A percentile compares a stretch with the other conserved stretches of the same genome.
These are phyloP conservation scores for Luscinia megarhynchos DNA, from an alignment of 2,797 vertebrate species.

Conservation along the genomic window DNA sequence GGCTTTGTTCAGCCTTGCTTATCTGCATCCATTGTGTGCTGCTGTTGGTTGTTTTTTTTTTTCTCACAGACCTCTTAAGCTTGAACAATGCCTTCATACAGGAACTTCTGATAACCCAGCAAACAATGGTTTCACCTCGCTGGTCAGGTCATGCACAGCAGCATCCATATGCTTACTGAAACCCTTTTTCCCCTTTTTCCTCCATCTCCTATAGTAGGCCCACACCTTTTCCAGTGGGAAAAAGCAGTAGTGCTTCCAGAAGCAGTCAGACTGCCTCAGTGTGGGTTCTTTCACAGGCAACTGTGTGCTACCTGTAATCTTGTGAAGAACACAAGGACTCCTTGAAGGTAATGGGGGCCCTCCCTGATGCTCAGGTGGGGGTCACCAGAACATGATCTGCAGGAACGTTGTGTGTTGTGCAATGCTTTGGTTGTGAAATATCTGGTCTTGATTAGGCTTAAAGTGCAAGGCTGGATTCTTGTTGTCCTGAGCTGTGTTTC, in stretches of 20 bases:
- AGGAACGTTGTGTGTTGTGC: background rate
- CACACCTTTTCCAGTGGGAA: background rate
- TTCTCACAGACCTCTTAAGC: constrained; percentile 16
- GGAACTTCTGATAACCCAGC: constrained; percentile 39
- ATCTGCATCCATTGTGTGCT: constrained; percentile 54
- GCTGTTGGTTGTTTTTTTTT: background rate
- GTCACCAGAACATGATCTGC: background rate
- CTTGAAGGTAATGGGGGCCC: background rate
- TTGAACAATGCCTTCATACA: constrained; percentile 37
- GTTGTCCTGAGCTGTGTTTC: constrained; percentile 1
- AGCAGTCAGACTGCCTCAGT: background rate
- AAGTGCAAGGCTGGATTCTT: background rate
- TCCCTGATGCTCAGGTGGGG: background rate
- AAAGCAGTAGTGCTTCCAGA: background rate
- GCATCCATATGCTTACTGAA: background rate
- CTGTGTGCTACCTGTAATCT: background rate
- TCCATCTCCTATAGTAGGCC: fast-evolving
- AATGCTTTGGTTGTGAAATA: background rate
- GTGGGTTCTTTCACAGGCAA: background rate
- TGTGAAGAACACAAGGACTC: background rate
- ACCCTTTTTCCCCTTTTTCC: background rate
- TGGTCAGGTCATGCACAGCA: background rate
- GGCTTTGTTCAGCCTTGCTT: constrained; percentile 56
- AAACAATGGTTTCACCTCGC: constrained; percentile 2
- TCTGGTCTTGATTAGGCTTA: background rate